Conservation (phyloP, 2,113 vertebrate species). For the Rhinolophus sinicus region DNA sequence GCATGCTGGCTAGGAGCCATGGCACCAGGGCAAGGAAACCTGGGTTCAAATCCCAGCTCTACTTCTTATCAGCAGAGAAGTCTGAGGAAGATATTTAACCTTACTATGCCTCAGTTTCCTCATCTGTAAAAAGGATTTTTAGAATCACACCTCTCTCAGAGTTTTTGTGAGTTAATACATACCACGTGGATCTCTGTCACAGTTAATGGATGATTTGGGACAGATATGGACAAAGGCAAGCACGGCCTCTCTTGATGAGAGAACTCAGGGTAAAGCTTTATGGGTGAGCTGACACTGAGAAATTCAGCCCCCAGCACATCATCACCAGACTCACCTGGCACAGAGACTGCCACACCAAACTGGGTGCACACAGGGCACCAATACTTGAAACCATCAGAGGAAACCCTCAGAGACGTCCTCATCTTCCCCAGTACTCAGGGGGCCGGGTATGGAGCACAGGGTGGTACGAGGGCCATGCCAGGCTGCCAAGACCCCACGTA, state of each 20-base stretch:
- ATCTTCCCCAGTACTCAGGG: background rate
- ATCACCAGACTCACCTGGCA: background rate
- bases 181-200: background rate
- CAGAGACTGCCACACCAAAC: rapidly evolving
- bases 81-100: background rate
- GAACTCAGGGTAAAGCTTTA: too few species aligned
- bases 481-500: background rate
- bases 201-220: background rate
- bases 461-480: rapidly evolving
- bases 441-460: background rate
- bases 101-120: background rate
- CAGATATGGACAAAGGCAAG: background rate
- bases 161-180: background rate
- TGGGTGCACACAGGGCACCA: rapidly evolving
- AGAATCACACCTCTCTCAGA: background rate
- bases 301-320: background rate
- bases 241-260: background rate
- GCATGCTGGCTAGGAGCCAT: background rate
- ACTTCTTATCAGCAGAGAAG: background rate
- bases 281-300: background rate
- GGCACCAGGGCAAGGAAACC: background rate
- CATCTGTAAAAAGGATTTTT: background rate
- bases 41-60: background rate
- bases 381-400: background rate
- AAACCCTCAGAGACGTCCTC: background rate